Evolutionary conservation across 1,140 invertebrate species (phyloP), one percentile per base, ranked within the genome.

Genomic region (Brachionus paranguensis): DNA sequence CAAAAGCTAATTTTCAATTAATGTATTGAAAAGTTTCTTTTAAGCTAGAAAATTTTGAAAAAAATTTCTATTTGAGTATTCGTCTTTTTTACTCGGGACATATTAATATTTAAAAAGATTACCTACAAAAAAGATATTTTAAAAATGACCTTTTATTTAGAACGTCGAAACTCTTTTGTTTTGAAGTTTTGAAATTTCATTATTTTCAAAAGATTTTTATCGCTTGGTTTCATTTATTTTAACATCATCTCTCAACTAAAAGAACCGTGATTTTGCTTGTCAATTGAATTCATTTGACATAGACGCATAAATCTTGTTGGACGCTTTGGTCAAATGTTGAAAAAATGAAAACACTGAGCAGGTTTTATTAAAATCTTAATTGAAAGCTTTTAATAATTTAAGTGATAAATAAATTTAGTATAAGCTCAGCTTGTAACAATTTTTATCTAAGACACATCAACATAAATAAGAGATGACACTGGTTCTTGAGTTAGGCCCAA

Each of bases 141-240:
- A 43, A 72, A 72, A 72, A 17, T 72, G 68, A 72, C 68, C 68
- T 72, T 72, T 72, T 72, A 20, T 72, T 72, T 43, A 33, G 29
- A 33, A 20, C 33, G 27, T 68, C 33, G 65, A 68, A 68, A 33
- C 27, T 41, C 41, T 72, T 43, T 43, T 43, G 17, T 43, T 72
- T 43, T 17, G 6, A 43, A 43, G 33, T 72, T 41, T 43, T 41
- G 41, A 72, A 72, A 33, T 68, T 68, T 68, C 65, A 68, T 68
- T 68, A 68, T 14, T 68, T 68, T 68, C 27, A 68, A 68, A 68
- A 68, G 33, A 24, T 29, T 68, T 33, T 68, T 68, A 68, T 72
- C 68, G 68, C 41, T 72, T 72, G 37, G 20, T 72, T 72, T 72
- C 68, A 72, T 72, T 72, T 45, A 72, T 72, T 72, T 72, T 72